A percentile compares a stretch with the other conserved stretches of the same genome.
These are phyloP conservation scores for Temnopleurus reevesii DNA, from an alignment of 53 echinoderm and acorn worm genomes.

Conservation along the genomic window DNA sequence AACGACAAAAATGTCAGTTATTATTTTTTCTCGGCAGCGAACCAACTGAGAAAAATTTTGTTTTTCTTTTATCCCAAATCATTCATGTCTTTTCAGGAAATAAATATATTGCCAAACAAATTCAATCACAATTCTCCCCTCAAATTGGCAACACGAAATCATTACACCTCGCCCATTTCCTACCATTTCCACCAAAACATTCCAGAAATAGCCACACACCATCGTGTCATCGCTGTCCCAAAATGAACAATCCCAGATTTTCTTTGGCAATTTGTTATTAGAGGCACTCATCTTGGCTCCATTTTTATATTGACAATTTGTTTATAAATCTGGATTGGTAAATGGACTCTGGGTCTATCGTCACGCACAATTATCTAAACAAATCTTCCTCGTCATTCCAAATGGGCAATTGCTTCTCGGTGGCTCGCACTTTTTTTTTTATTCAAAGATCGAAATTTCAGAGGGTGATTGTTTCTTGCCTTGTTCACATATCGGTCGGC, in stretches of 20 bases:
- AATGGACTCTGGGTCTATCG: not conserved
- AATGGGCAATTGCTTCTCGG: not conserved
- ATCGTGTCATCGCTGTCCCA: slow-evolving; percentile 6
- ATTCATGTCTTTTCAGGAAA: too few relatives aligned
- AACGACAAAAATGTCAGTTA: too few relatives aligned
- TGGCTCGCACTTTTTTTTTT: slow-evolving; percentile 23
- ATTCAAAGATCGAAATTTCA: slow-evolving; percentile 3
- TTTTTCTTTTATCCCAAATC: too few relatives aligned
- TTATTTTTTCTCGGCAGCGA: too few relatives aligned
- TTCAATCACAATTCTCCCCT: too few relatives aligned
- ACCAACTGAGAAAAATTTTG: too few relatives aligned
- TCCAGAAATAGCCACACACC: not conserved
- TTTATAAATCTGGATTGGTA: slow-evolving; percentile 9
- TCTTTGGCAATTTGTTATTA: slow-evolving; percentile 25
- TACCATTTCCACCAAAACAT: not conserved
- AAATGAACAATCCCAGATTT: slow-evolving; percentile 33
- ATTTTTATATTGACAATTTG: slow-evolving; percentile 37
- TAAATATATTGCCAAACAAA: too few relatives aligned
- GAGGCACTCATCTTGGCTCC: not conserved
- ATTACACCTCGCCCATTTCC: too few relatives aligned
- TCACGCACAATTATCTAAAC: slow-evolving; percentile 29
- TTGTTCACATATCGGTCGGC: too few relatives aligned
- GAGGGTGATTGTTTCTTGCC: slow-evolving; percentile 2
- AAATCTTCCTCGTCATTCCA: slow-evolving; percentile 11
- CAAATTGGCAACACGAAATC: too few relatives aligned